Evolutionary conservation across 2,888 invertebrate genomes (phyloP).

Genomic region (Synanthedon tipuliformis): DNA sequence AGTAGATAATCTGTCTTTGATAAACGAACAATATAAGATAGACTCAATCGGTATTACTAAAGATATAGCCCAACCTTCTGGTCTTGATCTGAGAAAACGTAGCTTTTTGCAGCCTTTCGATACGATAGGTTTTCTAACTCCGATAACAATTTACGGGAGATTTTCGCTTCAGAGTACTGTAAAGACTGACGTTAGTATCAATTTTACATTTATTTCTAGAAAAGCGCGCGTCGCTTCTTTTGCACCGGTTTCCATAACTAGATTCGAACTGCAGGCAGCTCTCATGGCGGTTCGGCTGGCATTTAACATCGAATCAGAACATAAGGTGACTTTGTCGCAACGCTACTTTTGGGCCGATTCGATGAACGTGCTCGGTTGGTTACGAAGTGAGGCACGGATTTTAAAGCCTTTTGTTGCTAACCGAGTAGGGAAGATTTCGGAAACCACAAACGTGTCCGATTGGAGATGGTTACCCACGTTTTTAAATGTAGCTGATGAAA

Average conservation of each 20-base stretch:
- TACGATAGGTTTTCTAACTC: too few relatives aligned
- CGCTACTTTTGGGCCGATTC: neutral
- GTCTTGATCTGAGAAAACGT: too few relatives aligned
- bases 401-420: neutral
- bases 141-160: too few relatives aligned
- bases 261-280: neutral
- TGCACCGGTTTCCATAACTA: neutral
- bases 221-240: neutral
- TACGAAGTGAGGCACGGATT: neutral
- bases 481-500: neutral
- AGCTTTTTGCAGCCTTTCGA: too few relatives aligned
- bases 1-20: too few relatives aligned
- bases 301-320: neutral
- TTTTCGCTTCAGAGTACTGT: too few relatives aligned
- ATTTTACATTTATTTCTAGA: neutral
- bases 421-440: neutral
- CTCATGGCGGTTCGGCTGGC: neutral
- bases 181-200: neutral
- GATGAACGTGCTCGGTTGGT: neutral
- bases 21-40: too few relatives aligned
- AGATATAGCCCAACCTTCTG: too few relatives aligned
- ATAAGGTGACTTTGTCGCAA: neutral
- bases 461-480: neutral
- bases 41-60: too few relatives aligned
- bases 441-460: neutral